phyloP scores from a whole-genome alignment of 2,888 invertebrate genomes.

The Drosophila neonasuta region DNA sequence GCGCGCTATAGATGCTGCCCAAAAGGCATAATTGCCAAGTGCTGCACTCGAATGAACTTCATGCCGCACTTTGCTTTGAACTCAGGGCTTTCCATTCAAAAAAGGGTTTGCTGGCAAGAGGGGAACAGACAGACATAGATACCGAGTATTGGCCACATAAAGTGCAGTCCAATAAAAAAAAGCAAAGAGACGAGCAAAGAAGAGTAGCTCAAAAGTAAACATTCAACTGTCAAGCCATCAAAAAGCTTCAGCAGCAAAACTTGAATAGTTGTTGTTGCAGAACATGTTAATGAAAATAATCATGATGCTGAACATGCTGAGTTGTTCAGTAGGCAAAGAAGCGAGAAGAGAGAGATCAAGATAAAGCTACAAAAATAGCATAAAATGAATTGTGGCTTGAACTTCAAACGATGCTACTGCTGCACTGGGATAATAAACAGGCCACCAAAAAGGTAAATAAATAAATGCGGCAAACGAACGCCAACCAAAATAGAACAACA shows the following conservation, averaged over 20 bases:
- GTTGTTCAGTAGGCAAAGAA: background rate
- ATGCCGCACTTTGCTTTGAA: conserved; percentile 47
- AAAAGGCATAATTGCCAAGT: conserved; percentile 66
- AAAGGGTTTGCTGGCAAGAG: conserved; percentile 37
- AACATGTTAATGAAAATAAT: conserved; percentile 55
- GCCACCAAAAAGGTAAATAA: conserved; percentile 70
- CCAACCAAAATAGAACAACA: conserved; percentile 49
- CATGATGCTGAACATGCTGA: conserved; percentile 2
- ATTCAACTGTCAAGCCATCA: conserved; percentile 24
- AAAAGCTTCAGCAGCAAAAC: conserved; percentile 38
- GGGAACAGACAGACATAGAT: conserved; percentile 10
- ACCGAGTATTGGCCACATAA: conserved; percentile 22
- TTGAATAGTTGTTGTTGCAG: conserved; percentile 25
- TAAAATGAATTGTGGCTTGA: conserved; percentile 62
- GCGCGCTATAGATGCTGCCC: conserved; percentile 13
- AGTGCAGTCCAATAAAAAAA: conserved; percentile 37
- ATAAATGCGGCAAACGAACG: conserved; percentile 60
- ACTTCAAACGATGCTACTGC: conserved; percentile 60
- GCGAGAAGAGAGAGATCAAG: background rate
- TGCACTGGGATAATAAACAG: conserved; percentile 68
- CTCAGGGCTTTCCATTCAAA: conserved; percentile 33
- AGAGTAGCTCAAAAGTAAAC: conserved; percentile 39
- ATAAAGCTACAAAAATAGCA: conserved; percentile 55
- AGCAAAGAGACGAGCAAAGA: conserved; percentile 23
- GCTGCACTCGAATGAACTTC: conserved; percentile 52